Base-by-base conservation (phyloP, 2,113 vertebrate species). In the Cariama cristata region DNA sequence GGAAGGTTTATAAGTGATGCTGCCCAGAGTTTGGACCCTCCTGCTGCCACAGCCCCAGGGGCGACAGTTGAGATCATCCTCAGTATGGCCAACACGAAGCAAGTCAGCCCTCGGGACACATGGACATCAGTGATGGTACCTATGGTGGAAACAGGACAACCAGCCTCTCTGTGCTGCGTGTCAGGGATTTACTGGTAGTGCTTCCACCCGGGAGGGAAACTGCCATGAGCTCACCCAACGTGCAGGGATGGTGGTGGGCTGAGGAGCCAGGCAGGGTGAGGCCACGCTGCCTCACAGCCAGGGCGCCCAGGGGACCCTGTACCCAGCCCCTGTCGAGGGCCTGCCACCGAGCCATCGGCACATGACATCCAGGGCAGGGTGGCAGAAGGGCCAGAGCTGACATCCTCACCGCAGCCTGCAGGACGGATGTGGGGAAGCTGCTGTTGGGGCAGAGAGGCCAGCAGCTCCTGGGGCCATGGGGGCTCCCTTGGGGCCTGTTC, bases 301-400 rank as follows among this genome's bases (percentile, higher is more conserved):
- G 44, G 52, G 35, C 1, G 4, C 38, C 15, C 9, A 64, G 22
- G 47, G 28, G 11, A 49, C 56, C 19, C 58, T 45, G 64, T 30
- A 33, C 35, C 16, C 28, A 28, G n/a, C 17, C 15, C n/a, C 12
- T 6, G 0, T n/a, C 4, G 27, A 62, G 12, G 9, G 15, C 27
- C 44, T 26, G 44, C 30, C 1, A 3, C 32, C 0, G 1, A 55
- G 47, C 24, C 86, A 33, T 42, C 2, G 1, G 26, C 40, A 47
- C 20, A 9, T 0, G 1, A 40, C 53, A 17, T 17, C 40, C 73
- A n/a, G 35, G 32, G 47, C 74, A 60, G 45, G 3, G 4, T 2
- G 0, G 40, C 30, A 40, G 11, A 60, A 35, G 21, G 53, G 9
- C 1, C 2, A 33, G 47, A 50, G 67, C 53, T 24, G 66, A 56